Conservation (phyloP, 2,888 invertebrate species). For the Uloborus plumipes region DNA sequence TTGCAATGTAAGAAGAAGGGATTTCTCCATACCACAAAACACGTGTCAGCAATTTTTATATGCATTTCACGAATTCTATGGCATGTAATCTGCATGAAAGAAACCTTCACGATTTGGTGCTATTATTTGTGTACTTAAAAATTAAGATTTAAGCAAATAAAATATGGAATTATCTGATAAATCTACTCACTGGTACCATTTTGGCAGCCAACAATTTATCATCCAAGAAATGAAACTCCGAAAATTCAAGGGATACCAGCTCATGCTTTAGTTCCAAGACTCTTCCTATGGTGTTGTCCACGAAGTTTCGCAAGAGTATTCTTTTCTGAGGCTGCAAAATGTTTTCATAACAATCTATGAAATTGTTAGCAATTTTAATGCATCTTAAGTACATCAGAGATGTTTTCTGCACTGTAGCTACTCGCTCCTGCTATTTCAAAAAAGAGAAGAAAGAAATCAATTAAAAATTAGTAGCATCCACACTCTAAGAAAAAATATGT, state of each 20-base stretch:
- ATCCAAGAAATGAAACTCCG: conserved; percentile 90
- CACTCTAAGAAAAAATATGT: too few relatives aligned
- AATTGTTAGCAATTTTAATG: conserved; percentile 80
- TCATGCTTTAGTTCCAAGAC: conserved; percentile 89
- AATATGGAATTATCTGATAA: neutral
- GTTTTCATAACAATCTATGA: conserved; percentile 89
- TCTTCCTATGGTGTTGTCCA: conserved; percentile 85
- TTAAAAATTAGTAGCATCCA: too few relatives aligned
- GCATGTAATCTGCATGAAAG: too few relatives aligned
- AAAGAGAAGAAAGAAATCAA: too few relatives aligned
- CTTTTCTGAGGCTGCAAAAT: conserved; percentile 94
- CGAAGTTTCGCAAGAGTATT: conserved; percentile 79
- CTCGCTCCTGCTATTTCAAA: conserved; percentile 69
- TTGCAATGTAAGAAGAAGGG: too few relatives aligned
- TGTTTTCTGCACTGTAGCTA: conserved; percentile 71
- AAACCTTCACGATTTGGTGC: too few relatives aligned
- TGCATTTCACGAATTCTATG: too few relatives aligned
- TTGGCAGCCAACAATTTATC: conserved; percentile 81
- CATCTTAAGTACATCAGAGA: conserved; percentile 83
- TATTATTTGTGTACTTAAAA: too few relatives aligned
- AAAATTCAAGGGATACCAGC: conserved; percentile 86
- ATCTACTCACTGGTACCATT: conserved; percentile 78
- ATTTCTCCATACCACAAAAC: too few relatives aligned
- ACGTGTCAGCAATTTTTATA: too few relatives aligned
- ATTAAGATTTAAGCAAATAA: neutral